These are phyloP conservation scores for Metallyticus violacea DNA, from an alignment of 2,888 invertebrate genomes.

Conservation along the genomic window DNA sequence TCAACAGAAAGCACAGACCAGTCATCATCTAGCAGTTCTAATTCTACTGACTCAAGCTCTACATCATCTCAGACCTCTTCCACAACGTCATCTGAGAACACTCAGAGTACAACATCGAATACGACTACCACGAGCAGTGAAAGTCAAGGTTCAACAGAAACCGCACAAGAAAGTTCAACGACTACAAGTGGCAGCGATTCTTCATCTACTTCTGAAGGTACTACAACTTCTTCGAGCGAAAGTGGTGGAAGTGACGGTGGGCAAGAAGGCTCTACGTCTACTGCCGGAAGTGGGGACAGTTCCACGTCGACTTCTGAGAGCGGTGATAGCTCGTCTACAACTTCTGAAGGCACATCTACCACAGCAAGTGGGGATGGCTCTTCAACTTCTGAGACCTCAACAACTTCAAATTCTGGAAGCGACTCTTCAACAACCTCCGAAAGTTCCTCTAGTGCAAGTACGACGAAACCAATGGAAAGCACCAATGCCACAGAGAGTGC, in stretches of 20 bases:
- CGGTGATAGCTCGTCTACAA: not conserved
- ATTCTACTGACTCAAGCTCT: no score
- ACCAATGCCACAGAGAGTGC: not conserved
- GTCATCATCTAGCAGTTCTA: not conserved
- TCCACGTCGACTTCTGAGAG: not conserved
- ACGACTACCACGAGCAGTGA: no score
- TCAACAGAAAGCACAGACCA: not conserved
- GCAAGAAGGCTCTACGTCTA: not conserved
- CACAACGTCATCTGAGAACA: not conserved
- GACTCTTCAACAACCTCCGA: no score
- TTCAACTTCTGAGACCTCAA: not conserved
- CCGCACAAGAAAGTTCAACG: not conserved
- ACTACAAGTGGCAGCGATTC: not conserved
- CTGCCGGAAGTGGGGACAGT: not conserved
- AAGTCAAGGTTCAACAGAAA: not conserved
- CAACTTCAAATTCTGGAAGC: not conserved
- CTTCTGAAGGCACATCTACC: not conserved
- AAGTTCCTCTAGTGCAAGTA: not conserved
- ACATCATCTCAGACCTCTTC: not conserved
- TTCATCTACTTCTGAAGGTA: not conserved
- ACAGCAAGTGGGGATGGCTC: not conserved
- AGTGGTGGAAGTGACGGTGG: not conserved
- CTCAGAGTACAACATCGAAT: not conserved
- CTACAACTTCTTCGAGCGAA: not conserved
- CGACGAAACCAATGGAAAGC: not conserved